Percentiles rank a stretch among this genome's conserved stretches.
Evolutionary conservation across 1,140 invertebrate genomes (phyloP).

Genomic region (Metopolophium dirhodum): DNA sequence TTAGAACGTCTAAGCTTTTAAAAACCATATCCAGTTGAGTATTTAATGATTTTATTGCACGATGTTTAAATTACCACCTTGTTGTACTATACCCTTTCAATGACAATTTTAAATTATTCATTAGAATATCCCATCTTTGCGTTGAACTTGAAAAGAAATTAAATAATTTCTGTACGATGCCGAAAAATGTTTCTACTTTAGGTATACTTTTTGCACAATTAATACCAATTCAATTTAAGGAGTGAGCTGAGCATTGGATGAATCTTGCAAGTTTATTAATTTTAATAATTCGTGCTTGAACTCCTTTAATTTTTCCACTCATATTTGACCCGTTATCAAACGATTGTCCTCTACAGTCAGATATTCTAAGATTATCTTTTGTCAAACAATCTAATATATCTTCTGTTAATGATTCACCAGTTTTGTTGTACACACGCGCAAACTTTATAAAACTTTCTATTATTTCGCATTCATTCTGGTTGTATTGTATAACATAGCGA

Average conservation of each 20-base stretch:
- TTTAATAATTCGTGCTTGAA: slow-evolving; percentile 58
- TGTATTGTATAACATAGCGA: slow-evolving; percentile 58
- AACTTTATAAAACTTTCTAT: slow-evolving; percentile 60
- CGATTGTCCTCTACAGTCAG: slow-evolving; percentile 59
- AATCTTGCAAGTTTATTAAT: slow-evolving; percentile 40
- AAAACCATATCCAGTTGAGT: not conserved
- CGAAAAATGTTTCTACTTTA: slow-evolving; percentile 42
- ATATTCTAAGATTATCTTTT: slow-evolving; percentile 58
- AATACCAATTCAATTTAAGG: slow-evolving; percentile 11
- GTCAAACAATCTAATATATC: slow-evolving; percentile 37
- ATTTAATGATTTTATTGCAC: slow-evolving; percentile 12
- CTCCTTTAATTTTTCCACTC: slow-evolving; percentile 59
- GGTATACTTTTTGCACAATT: slow-evolving; percentile 32
- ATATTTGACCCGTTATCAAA: slow-evolving; percentile 60
- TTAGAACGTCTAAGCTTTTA: slow-evolving; percentile 26
- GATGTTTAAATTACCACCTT: slow-evolving; percentile 22
- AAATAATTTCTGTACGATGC: slow-evolving; percentile 36
- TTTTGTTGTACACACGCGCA: slow-evolving; percentile 53
- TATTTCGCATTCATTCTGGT: slow-evolving; percentile 48
- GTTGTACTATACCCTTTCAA: slow-evolving; percentile 21
- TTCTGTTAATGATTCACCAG: slow-evolving; percentile 47
- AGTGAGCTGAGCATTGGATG: slow-evolving; percentile 31
- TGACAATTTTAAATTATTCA: slow-evolving; percentile 29
- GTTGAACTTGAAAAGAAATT: slow-evolving; percentile 41
- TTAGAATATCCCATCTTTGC: slow-evolving; percentile 33